Evolutionary conservation across 30 jellyfish, hydroid and myxozoan genomes (phyloP).

Genomic region (Aurelia aurita complex sp. Pacific): DNA sequence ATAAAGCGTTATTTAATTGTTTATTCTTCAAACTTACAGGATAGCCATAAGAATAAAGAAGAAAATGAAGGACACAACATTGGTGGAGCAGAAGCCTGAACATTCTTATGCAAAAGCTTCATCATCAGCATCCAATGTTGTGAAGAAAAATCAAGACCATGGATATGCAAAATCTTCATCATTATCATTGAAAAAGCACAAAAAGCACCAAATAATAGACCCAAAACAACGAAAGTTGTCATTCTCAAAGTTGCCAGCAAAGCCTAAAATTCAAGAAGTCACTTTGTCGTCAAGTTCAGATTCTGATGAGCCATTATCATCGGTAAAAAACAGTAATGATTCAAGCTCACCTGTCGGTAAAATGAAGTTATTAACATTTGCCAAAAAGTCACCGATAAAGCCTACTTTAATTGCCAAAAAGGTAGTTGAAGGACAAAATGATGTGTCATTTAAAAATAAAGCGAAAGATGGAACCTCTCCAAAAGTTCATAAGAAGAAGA

Average conservation of each 20-base stretch:
- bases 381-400: not conserved
- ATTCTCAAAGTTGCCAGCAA: constrained; percentile 37
- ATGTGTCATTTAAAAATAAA: not conserved
- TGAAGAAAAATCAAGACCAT: constrained; percentile 17
- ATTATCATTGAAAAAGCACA: not conserved
- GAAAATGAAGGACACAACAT: not conserved
- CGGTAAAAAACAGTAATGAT: constrained; percentile 9
- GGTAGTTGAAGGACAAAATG: too few relatives aligned
- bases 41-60: too few relatives aligned
- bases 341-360: not conserved
- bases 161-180: constrained; percentile 44
- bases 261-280: not conserved
- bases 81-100: not conserved
- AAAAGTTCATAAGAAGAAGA: not conserved
- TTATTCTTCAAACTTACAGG: too few relatives aligned
- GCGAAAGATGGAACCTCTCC: not conserved
- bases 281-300: constrained; percentile 51
- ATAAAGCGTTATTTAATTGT: too few relatives aligned
- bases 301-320: constrained; percentile 77
- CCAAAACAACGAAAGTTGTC: constrained; percentile 54
- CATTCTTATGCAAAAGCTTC: constrained; percentile 5
- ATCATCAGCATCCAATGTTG: not conserved
- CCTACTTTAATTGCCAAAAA: not conserved
- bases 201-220: constrained; percentile 9
- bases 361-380: not conserved